phyloP scores from a whole-genome alignment of 2,888 invertebrate species.

The Ophion ventricosus region DNA sequence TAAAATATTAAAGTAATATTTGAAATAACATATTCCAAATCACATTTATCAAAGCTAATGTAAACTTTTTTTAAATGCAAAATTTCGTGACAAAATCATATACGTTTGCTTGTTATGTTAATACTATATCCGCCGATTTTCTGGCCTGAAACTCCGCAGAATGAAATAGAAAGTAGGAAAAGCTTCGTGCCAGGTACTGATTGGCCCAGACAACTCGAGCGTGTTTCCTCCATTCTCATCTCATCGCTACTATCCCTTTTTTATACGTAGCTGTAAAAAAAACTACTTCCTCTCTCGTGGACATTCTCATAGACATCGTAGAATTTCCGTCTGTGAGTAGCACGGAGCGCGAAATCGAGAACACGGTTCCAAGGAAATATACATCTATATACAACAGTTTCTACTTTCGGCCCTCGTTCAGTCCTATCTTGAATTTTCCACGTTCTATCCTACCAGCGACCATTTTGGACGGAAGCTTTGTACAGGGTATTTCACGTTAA shows the following conservation, averaged over 20 bases:
- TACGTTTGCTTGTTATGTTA: slow-evolving; percentile 74
- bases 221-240: slow-evolving; percentile 45
- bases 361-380: slow-evolving; percentile 25
- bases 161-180: slow-evolving; percentile 26
- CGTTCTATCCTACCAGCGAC: slow-evolving; percentile 15
- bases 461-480: slow-evolving; percentile 26
- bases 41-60: too few species aligned
- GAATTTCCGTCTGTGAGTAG: slow-evolving; percentile 24
- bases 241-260: slow-evolving; percentile 27
- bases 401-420: slow-evolving; percentile 29
- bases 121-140: slow-evolving; percentile 68
- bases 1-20: too few species aligned
- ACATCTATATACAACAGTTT: slow-evolving; percentile 8
- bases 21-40: too few species aligned
- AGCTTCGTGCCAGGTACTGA: slow-evolving; percentile 58
- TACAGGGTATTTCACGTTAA: slow-evolving; percentile 9
- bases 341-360: slow-evolving; percentile 28
- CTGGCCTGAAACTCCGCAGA: background rate
- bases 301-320: slow-evolving; percentile 25
- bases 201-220: slow-evolving; percentile 60
- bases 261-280: slow-evolving; percentile 42
- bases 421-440: slow-evolving; percentile 38
- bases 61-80: background rate
- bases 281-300: slow-evolving; percentile 16
- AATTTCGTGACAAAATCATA: slow-evolving; percentile 72